phyloP scores from a whole-genome alignment of 2,888 invertebrate species.

The Synergus umbraculus region DNA sequence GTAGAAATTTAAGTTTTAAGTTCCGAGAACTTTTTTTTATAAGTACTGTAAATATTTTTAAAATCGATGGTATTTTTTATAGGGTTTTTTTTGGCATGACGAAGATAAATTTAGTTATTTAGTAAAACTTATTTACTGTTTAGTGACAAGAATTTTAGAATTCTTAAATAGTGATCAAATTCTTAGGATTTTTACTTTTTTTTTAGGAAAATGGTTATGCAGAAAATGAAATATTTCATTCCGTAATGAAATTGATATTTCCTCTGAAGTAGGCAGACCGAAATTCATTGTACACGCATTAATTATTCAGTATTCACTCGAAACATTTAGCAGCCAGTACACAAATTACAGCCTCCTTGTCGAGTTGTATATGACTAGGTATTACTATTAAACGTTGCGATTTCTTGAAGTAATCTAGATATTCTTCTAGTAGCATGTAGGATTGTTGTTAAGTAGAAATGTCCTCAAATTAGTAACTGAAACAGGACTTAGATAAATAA shows the following conservation, averaged over 20 bases:
- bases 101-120: constrained; percentile 4
- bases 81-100: not conserved
- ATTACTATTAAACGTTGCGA: constrained; percentile 70
- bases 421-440: constrained; percentile 71
- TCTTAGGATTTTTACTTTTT: not conserved
- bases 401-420: constrained; percentile 67
- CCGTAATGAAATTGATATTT: constrained; percentile 6
- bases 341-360: constrained; percentile 72
- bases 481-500: constrained; percentile 53
- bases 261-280: not conserved
- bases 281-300: constrained; percentile 66
- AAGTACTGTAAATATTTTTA: constrained; percentile 15
- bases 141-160: constrained; percentile 8
- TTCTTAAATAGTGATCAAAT: not conserved
- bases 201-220: not conserved
- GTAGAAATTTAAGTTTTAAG: constrained; percentile 15
- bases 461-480: constrained; percentile 52
- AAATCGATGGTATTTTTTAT: constrained; percentile 4
- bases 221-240: constrained; percentile 37
- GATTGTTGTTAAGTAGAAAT: constrained; percentile 73
- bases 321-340: constrained; percentile 75
- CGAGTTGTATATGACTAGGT: constrained; percentile 73
- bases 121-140: not conserved
- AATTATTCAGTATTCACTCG: constrained; percentile 74
- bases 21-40: constrained; percentile 1